Evolutionary conservation across 1,140 invertebrate species (phyloP), one percentile per base, ranked within the genome.

Genomic region (Metaphire vulgaris): DNA sequence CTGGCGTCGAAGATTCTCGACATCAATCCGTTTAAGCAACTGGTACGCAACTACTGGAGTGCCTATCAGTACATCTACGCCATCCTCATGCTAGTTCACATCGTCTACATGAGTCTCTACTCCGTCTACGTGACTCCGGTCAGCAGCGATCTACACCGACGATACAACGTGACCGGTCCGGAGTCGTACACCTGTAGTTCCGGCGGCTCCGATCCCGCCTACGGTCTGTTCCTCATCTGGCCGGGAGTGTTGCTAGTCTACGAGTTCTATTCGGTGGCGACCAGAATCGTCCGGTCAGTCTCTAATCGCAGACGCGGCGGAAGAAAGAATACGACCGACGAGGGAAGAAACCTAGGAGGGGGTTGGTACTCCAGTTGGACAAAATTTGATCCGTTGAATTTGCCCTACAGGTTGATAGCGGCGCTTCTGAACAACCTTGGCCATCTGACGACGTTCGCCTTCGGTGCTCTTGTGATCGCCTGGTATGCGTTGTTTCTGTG

Each of bases 21-120:
- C 29, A 72, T 79, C 2, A 15, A 32, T 32, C 78, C 78, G 1
- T 76, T 79, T 12, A 72, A 72, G 28, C 66, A 79, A 33, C 41
- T 79, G 33, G 74, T 76, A 16, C 2, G 31, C 1, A 78, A 78
- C 34, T 76, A 76, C 70, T 79, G 77, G 77, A 76, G 33, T 2
- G 67, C 31, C 31, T 79, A 79, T 33, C 77, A 79, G 77, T 78
- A 69, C 67, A 76, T 79, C 2, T 79, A 79, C 66, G 64, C 68
- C 1, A 31, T 72, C 15, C 33, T 78, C 26, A 33, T 79, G 69
- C 29, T 69, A 6, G 33, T 79, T 15, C 78, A 79, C 73, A 76
- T 79, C 12, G 66, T 72, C 2, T 79, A 78, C 34, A 78, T 79
- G 76, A 74, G 21, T 33, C 33, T 76, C 26, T 76, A 76, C 64